Conservation (phyloP, 1,140 invertebrate genomes). For the Pseudomyrmex cubaensis region DNA sequence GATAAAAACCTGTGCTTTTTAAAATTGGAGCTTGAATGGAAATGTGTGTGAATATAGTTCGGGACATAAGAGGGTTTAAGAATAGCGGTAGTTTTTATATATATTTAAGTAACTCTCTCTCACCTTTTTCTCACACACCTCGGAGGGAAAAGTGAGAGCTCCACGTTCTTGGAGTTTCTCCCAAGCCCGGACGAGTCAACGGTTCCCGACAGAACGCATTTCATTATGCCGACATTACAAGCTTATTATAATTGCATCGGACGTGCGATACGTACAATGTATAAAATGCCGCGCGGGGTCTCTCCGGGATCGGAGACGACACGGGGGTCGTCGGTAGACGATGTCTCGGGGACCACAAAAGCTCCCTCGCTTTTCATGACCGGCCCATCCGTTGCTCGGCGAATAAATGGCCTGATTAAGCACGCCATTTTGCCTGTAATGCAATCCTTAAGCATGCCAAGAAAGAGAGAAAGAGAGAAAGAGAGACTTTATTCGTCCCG, state of each 20-base stretch:
- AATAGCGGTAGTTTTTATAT: not conserved
- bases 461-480: conserved; percentile 10
- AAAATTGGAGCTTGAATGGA: not conserved
- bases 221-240: conserved; percentile 71
- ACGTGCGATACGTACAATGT: conserved; percentile 59
- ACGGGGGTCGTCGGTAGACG: not conserved
- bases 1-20: not conserved
- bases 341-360: conserved; percentile 56
- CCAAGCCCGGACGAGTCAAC: conserved; percentile 20
- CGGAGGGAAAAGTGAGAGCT: conserved; percentile 8
- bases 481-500: conserved; percentile 53
- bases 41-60: not conserved
- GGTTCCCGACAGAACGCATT: conserved; percentile 18
- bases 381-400: conserved; percentile 47
- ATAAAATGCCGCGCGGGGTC: conserved; percentile 52
- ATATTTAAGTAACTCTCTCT: not conserved
- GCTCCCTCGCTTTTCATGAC: conserved; percentile 57
- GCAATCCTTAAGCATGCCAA: conserved; percentile 71
- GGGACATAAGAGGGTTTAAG: not conserved
- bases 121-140: conserved; percentile 22
- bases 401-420: conserved; percentile 79
- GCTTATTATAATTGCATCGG: conserved; percentile 75
- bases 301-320: conserved; percentile 1
- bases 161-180: conserved; percentile 7
- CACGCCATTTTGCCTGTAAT: conserved; percentile 77